These are phyloP conservation scores for Troglohyphantes excavatus DNA, from an alignment of 2,888 invertebrate genomes.

Conservation along the genomic window DNA sequence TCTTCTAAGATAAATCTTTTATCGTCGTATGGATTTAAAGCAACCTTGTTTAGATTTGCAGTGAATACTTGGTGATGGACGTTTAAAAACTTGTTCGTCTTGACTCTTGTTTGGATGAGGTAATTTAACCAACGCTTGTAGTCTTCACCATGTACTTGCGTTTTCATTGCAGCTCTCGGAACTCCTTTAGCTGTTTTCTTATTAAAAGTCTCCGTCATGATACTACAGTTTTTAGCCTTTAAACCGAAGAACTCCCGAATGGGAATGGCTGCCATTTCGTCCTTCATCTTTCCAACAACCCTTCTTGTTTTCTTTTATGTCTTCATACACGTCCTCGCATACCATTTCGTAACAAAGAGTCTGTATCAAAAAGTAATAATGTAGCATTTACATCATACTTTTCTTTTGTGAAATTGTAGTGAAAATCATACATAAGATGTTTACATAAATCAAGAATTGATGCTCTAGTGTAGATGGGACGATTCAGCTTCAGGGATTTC, in stretches of 20 bases:
- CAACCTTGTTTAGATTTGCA: conserved; percentile 14
- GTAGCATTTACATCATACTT: too few relatives aligned
- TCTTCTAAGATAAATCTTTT: conserved; percentile 48
- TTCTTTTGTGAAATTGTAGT: too few relatives aligned
- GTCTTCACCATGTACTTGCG: conserved; percentile 5
- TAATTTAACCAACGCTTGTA: conserved; percentile 48
- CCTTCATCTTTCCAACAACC: conserved; percentile 80
- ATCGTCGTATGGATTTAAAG: conserved; percentile 54
- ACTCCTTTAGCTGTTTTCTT: conserved; percentile 62
- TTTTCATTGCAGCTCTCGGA: conserved; percentile 16
- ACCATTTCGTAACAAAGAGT: conserved; percentile 80
- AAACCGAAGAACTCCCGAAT: conserved; percentile 81
- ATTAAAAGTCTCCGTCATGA: conserved; percentile 1
- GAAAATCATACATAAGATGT: too few relatives aligned
- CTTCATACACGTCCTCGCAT: conserved; percentile 79
- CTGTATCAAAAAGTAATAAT: conserved; percentile 81
- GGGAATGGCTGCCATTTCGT: conserved; percentile 17
- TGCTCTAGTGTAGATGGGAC: neutral
- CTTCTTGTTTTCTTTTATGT: conserved; percentile 79
- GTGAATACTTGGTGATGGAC: conserved; percentile 37
- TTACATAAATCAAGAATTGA: neutral
- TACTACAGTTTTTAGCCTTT: conserved; percentile 64
- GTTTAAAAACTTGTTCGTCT: conserved; percentile 3
- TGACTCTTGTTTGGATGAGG: neutral
- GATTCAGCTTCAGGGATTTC: neutral